These are phyloP conservation scores for Geopemphigus sp. DNA, from an alignment of 1,140 invertebrate genomes.

Conservation along the genomic window DNA sequence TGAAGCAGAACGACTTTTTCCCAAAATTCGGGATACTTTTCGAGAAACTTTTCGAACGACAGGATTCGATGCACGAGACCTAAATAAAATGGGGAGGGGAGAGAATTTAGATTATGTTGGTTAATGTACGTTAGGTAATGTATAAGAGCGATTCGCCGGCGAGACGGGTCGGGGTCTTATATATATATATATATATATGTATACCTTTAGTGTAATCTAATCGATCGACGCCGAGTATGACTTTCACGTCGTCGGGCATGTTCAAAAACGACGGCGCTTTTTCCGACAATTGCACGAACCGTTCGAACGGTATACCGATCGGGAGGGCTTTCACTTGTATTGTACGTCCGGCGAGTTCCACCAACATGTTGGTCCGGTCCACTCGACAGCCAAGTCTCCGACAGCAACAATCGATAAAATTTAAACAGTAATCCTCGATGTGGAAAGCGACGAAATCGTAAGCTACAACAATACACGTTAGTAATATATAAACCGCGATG, in stretches of 20 bases:
- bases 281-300: conserved; percentile 78
- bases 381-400: conserved; percentile 81
- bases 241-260: conserved; percentile 68
- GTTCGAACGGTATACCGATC: conserved; percentile 83
- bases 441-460: conserved; percentile 91
- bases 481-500: too few relatives aligned
- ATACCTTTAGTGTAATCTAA: conserved; percentile 88
- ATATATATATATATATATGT: too few relatives aligned
- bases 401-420: conserved; percentile 89
- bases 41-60: conserved; percentile 79
- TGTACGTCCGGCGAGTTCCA: conserved; percentile 81
- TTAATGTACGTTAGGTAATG: too few relatives aligned
- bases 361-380: conserved; percentile 79
- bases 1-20: conserved; percentile 77
- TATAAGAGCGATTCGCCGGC: too few relatives aligned
- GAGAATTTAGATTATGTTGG: too few relatives aligned
- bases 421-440: conserved; percentile 85
- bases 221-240: conserved; percentile 82
- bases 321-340: conserved; percentile 79
- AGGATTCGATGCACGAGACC: conserved; percentile 73
- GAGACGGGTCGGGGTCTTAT: too few relatives aligned
- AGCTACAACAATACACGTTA: conserved; percentile 57
- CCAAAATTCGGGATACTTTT: conserved; percentile 81
- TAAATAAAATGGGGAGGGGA: too few relatives aligned
- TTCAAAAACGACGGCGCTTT: conserved; percentile 69